Evolutionary conservation across 2,113 vertebrate genomes (phyloP), one percentile per base, ranked within the genome.

Genomic region (Ceratotherium simum): DNA sequence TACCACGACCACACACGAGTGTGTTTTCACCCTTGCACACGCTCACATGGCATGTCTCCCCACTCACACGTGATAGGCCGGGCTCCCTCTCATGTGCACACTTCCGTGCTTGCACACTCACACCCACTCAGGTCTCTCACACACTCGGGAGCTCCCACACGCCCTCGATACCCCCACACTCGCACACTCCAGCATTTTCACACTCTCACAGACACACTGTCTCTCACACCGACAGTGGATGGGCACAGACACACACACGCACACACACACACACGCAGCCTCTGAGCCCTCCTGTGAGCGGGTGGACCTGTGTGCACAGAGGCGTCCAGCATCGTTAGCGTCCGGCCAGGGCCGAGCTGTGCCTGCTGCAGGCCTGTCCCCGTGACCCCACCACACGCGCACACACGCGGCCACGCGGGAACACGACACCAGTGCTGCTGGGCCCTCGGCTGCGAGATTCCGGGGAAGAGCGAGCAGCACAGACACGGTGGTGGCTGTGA

Each of bases 381-480:
- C 48, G 10, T 10, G 48, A 39, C 20, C 4, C 5, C 67, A 36
- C 73, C 31, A 51, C 79, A 14, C 2, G 4, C 36, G 14, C 33
- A n/a, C 48, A 64, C 11, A 20, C 73, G 27, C 13, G 31, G n/a
- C 31, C 70, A 20, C 51, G 8, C 23, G 12, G 6, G 33, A 20
- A 27, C 27, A 13, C 8, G 17, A 27, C 42, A 11, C 46, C 29
- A 29, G 60, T 10, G 69, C 58, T 17, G 6, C 5, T 1, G 58
- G 65, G 25, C 36, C 31, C 11, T 29, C 0, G 0, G 2, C 31
- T 29, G 67, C 70, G 33, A 90, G 54, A 8, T 31, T 33, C 60
- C 1, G 0, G 29, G 72, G 2, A 2, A 23, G 2, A 33, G 39
- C 9, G 70, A 31, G 36, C 0, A 0, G 25, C 46, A n/a, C 3